phyloP scores from a whole-genome alignment of 2,888 invertebrate genomes.

The Drosophila mimica region DNA sequence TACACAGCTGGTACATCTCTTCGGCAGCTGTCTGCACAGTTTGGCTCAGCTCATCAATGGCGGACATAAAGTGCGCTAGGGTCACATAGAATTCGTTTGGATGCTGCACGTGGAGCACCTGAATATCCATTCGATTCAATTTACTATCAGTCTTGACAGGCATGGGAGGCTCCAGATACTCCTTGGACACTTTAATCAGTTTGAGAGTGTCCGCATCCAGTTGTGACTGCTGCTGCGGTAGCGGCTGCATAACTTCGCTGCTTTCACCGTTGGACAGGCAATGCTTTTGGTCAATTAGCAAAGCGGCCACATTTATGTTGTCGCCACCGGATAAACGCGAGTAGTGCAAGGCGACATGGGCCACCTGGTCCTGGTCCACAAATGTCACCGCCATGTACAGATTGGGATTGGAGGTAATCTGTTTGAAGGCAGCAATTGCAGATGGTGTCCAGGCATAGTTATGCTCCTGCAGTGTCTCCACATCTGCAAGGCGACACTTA shows the following conservation, averaged over 20 bases:
- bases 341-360: slow-evolving; percentile 83
- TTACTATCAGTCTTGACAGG: neutral
- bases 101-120: slow-evolving; percentile 86
- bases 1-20: neutral
- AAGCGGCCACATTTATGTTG: slow-evolving; percentile 86
- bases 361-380: slow-evolving; percentile 45
- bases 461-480: slow-evolving; percentile 84
- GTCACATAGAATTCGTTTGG: slow-evolving; percentile 88
- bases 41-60: slow-evolving; percentile 85
- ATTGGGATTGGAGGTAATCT: slow-evolving; percentile 78
- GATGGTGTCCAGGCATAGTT: slow-evolving; percentile 83
- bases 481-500: slow-evolving; percentile 83
- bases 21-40: slow-evolving; percentile 85
- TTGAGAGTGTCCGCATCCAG: slow-evolving; percentile 24
- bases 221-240: neutral
- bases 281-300: slow-evolving; percentile 85
- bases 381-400: slow-evolving; percentile 84
- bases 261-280: slow-evolving; percentile 86
- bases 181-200: slow-evolving; percentile 33
- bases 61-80: slow-evolving; percentile 85
- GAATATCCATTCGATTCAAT: slow-evolving; percentile 73
- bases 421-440: slow-evolving; percentile 83
- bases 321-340: slow-evolving; percentile 82
- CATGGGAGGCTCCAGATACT: neutral
- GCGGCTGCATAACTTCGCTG: slow-evolving; percentile 7